These are phyloP conservation scores for Acanthisitta chloris DNA, from an alignment of 2,113 vertebrate genomes.

Conservation along the genomic window DNA sequence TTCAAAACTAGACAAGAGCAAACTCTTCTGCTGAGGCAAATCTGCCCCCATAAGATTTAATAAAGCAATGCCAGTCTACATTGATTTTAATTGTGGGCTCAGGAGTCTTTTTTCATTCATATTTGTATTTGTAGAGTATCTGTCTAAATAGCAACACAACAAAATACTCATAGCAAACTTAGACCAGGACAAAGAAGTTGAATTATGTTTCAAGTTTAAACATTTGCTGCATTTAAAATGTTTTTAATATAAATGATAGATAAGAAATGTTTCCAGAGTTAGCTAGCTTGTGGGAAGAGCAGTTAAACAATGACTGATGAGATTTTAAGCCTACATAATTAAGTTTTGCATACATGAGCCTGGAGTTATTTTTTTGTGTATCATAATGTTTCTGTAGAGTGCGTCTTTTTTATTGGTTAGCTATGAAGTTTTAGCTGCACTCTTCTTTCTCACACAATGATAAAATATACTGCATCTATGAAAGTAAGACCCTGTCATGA, in stretches of 20 bases:
- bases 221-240: not conserved
- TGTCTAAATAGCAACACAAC: not conserved
- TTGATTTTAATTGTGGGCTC: not conserved
- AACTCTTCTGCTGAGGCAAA: not conserved
- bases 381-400: not conserved
- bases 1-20: not conserved
- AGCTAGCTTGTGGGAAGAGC: not conserved
- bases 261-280: not conserved
- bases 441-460: not conserved
- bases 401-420: not conserved
- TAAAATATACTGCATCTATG: not conserved
- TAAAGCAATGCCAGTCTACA: not conserved
- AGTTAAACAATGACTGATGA: slow-evolving; percentile 25
- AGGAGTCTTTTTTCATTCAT: not conserved
- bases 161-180: not conserved
- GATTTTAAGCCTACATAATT: not conserved
- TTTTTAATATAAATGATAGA: not conserved
- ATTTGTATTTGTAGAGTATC: not conserved
- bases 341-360: not conserved
- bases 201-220: not conserved
- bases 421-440: not conserved
- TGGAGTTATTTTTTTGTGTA: slow-evolving; percentile 17
- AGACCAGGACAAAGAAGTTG: not conserved
- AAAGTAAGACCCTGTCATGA: not conserved
- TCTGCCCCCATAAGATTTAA: not conserved